Conservation (phyloP, 2,888 invertebrate species). For the Lissonota sp. region DNA sequence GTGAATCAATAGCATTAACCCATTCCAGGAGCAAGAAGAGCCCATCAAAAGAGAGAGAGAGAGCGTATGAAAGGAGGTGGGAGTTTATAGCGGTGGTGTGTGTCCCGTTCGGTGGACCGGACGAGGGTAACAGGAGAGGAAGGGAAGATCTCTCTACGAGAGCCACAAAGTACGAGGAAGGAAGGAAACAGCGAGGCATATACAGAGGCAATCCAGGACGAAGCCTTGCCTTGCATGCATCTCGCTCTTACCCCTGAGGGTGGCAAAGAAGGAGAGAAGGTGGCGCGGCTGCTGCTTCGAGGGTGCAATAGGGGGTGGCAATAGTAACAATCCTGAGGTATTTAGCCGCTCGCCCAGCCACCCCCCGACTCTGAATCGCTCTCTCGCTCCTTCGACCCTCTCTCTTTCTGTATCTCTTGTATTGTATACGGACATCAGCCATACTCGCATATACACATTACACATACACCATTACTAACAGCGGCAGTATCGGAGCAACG, state of each 20-base stretch:
- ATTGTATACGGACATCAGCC: slow-evolving; percentile 51
- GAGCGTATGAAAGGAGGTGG: slow-evolving; percentile 67
- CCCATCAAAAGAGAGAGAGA: slow-evolving; percentile 79
- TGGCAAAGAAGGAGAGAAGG: slow-evolving; percentile 69
- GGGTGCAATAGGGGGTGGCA: slow-evolving; percentile 75
- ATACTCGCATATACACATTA: slow-evolving; percentile 7
- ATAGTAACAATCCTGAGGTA: slow-evolving; percentile 84
- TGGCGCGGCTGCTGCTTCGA: slow-evolving; percentile 59
- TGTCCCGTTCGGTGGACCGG: slow-evolving; percentile 62
- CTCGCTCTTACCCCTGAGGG: slow-evolving; percentile 18
- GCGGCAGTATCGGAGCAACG: slow-evolving; percentile 66
- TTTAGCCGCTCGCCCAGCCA: slow-evolving; percentile 80
- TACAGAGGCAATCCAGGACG: slow-evolving; percentile 45
- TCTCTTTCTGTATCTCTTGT: slow-evolving; percentile 17
- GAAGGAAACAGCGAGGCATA: slow-evolving; percentile 36
- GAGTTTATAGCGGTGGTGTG: slow-evolving; percentile 56
- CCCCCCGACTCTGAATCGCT: slow-evolving; percentile 27
- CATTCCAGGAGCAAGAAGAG: slow-evolving; percentile 77
- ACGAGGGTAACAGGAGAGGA: slow-evolving; percentile 50
- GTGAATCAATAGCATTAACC: slow-evolving; percentile 84
- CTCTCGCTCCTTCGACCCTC: slow-evolving; percentile 21
- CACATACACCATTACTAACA: slow-evolving; percentile 50
- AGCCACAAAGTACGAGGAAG: slow-evolving; percentile 45
- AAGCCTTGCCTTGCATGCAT: not conserved
- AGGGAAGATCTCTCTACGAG: slow-evolving; percentile 30